Evolutionary conservation across 2,888 invertebrate genomes (phyloP).

Genomic region (Drosophila subsilvestris): DNA sequence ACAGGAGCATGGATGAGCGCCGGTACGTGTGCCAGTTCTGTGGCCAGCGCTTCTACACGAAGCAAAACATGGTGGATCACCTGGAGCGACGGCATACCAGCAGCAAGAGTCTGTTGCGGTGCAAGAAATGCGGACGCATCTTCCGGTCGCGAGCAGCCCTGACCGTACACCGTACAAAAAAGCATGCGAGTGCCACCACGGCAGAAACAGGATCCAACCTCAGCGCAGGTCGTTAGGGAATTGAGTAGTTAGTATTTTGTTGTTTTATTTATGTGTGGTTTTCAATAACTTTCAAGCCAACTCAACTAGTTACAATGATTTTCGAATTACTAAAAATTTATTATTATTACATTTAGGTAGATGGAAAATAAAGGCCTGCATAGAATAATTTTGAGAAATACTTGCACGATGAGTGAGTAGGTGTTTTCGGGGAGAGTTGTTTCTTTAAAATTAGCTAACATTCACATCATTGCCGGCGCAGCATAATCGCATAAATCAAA

Average conservation of each 20-base stretch:
- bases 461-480: constrained; percentile 63
- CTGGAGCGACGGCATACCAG: constrained; percentile 67
- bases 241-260: constrained; percentile 59
- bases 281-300: constrained; percentile 74
- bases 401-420: constrained; percentile 22
- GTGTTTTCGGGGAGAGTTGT: constrained; percentile 48
- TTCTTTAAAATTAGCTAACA: constrained; percentile 77
- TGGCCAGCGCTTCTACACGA: constrained; percentile 62
- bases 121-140: constrained; percentile 71
- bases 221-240: constrained; percentile 8
- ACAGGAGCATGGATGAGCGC: constrained; percentile 35
- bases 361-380: constrained; percentile 50
- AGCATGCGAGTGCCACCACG: constrained; percentile 31
- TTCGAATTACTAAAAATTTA: constrained; percentile 47
- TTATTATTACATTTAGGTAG: constrained; percentile 41
- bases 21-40: constrained; percentile 48
- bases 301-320: constrained; percentile 62
- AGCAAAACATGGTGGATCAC: constrained; percentile 69
- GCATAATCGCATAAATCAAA: constrained; percentile 42
- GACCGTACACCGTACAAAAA: constrained; percentile 62
- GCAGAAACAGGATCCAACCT: not conserved
- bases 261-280: constrained; percentile 59
- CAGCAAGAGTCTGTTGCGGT: constrained; percentile 59
- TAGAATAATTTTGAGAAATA: constrained; percentile 50
- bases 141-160: constrained; percentile 61